A percentile compares a stretch with the other conserved stretches of the same genome.
Conservation (phyloP, 1,140 invertebrate genomes). For the Drosophila rhopaloa region DNA sequence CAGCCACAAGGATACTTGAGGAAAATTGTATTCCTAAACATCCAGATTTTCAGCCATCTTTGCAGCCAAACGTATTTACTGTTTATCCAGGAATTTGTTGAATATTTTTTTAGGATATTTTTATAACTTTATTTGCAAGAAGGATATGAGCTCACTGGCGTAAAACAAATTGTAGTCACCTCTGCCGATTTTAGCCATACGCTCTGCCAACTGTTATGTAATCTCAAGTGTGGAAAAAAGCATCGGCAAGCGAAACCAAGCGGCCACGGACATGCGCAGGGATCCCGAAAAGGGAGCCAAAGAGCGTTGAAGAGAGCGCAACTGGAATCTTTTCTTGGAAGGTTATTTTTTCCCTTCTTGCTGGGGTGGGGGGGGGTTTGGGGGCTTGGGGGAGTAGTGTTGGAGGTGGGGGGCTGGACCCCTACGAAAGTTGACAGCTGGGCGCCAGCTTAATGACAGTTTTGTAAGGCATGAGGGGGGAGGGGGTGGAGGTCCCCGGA, state of each 20-base stretch:
- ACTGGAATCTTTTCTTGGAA: constrained; percentile 58
- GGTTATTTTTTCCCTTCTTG: constrained; percentile 18
- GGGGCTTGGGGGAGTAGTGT: neutral
- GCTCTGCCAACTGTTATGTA: constrained; percentile 81
- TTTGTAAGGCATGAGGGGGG: constrained; percentile 8
- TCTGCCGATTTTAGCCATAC: constrained; percentile 68
- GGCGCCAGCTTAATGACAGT: constrained; percentile 63
- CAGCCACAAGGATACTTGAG: constrained; percentile 34
- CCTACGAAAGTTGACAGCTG: constrained; percentile 61
- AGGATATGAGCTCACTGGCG: constrained; percentile 14
- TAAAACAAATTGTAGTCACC: constrained; percentile 41
- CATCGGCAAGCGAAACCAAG: constrained; percentile 44
- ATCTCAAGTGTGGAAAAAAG: constrained; percentile 68
- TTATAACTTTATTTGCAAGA: neutral
- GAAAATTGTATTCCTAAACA: neutral
- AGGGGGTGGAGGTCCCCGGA: neutral
- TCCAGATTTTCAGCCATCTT: neutral
- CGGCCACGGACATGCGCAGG: constrained; percentile 49
- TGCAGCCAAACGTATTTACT: no score
- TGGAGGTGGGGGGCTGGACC: neutral
- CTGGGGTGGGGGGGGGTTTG: neutral
- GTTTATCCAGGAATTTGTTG: neutral
- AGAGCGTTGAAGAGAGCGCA: constrained; percentile 11
- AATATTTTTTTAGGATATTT: neutral
- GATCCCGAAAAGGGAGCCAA: constrained; percentile 5